Conservation (phyloP, 2,113 vertebrate genomes). For the Cryptotis parvus region DNA sequence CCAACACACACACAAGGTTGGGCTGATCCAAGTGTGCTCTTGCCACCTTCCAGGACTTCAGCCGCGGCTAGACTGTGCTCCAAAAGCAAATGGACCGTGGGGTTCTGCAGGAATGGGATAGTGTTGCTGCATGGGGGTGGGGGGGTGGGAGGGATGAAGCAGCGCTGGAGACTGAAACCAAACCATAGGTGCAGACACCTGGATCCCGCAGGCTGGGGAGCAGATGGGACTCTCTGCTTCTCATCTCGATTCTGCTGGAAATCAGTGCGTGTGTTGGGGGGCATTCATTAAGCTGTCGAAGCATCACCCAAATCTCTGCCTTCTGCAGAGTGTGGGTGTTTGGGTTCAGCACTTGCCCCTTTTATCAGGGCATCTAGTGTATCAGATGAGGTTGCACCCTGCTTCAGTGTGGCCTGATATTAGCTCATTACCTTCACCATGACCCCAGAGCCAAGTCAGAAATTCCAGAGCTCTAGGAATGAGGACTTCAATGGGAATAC, state of each 20-base stretch:
- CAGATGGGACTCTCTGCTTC: no score
- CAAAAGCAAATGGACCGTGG: neutral
- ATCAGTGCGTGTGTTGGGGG: no score
- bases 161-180: no score
- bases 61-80: neutral
- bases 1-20: no score
- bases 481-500: neutral
- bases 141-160: neutral
- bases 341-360: neutral
- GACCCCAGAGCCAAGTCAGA: neutral
- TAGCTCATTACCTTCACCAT: neutral
- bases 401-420: neutral
- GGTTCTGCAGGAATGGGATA: neutral
- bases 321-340: neutral
- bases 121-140: neutral
- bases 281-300: neutral
- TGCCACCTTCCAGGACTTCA: neutral
- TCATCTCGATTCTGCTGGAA: no score
- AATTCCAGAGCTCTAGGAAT: neutral
- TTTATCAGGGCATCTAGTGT: neutral
- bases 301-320: neutral
- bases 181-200: no score
- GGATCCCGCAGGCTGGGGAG: no score
- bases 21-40: neutral
- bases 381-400: neutral